Conservation (phyloP, 2,113 vertebrate species). For the Formicarius rufipectus region DNA sequence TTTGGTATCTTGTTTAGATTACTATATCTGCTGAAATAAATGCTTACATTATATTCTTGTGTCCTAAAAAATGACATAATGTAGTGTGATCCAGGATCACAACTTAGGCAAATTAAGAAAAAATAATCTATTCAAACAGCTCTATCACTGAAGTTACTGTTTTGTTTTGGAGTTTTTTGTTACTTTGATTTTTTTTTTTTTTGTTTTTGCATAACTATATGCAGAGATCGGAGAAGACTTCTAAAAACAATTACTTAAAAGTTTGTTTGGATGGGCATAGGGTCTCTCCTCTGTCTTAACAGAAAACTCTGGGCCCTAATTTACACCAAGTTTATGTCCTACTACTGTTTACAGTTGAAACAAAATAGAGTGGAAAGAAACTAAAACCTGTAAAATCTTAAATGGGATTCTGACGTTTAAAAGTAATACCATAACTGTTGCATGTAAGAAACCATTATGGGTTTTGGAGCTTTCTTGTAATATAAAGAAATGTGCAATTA, state of each 20-base stretch:
- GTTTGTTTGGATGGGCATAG: not conserved
- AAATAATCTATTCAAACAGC: not conserved
- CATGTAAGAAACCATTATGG: not conserved
- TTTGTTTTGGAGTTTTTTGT: not conserved
- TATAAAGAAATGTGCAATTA: not conserved
- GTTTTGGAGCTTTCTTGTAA: not conserved
- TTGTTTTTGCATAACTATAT: not conserved
- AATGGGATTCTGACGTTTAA: not conserved
- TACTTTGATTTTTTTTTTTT: not conserved
- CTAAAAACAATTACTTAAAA: not conserved
- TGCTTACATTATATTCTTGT: not conserved
- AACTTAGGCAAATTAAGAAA: not conserved
- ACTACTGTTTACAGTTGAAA: not conserved
- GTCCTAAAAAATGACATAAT: not conserved
- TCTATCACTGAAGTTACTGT: not conserved
- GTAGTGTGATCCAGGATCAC: not conserved
- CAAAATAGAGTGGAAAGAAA: not conserved
- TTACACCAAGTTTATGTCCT: not conserved
- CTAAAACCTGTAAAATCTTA: not conserved
- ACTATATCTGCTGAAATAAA: not conserved
- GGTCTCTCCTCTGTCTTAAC: not conserved
- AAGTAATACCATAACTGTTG: not conserved
- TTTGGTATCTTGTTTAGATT: slow-evolving; percentile 8
- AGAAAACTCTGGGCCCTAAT: not conserved
- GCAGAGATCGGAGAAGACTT: not conserved